Evolutionary conservation across 2,888 invertebrate genomes (phyloP), one percentile per base, ranked within the genome.

Genomic region (Dioctria linearis): DNA sequence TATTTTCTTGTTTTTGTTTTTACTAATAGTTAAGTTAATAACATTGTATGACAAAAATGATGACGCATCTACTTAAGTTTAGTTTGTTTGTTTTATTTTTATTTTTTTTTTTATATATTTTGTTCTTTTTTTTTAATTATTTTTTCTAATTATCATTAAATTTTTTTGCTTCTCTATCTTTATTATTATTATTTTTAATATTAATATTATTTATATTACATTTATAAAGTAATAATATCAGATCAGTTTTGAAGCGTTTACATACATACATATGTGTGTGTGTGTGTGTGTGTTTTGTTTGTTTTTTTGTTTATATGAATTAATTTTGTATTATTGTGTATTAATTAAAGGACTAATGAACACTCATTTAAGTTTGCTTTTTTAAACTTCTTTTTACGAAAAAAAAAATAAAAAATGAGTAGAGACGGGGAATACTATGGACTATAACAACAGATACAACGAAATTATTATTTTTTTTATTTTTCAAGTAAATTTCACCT

Each of bases 61-160:
- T 69, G 79, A 79, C 79, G 79, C 69, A 54, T 37, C 79, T 79
- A 79, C 79, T 79, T 78, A 79, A 67, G 4, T 73, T 39, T 73
- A 42, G 57, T 42, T 73, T 42, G 57, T 49, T 13, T 73, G 39
- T 54, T 6, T 71, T 25, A 25, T 25, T 25, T 25, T 25, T 25
- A 25, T 25, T 25, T 25, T 25, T 25, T 66, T 11, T 59, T 57
- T 73, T 57, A 51, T 59, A 25, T 57, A 73, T 42, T 73, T 42
- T 73, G 49, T 13, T 73, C 39, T 54, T 6, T 71, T 39, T 73
- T 11, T 59, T 57, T 73, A 73, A 51, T 59, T 73, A 57, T 73
- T 39, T 73, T 66, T 6, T 59, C 73, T 73, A 73, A 51, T 59
- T 73, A 57, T 73, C 57, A 54, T 54, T 40, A 69, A 73, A 57